phyloP scores from a whole-genome alignment of 1,140 invertebrate species.

The Diachasma alloeum region DNA sequence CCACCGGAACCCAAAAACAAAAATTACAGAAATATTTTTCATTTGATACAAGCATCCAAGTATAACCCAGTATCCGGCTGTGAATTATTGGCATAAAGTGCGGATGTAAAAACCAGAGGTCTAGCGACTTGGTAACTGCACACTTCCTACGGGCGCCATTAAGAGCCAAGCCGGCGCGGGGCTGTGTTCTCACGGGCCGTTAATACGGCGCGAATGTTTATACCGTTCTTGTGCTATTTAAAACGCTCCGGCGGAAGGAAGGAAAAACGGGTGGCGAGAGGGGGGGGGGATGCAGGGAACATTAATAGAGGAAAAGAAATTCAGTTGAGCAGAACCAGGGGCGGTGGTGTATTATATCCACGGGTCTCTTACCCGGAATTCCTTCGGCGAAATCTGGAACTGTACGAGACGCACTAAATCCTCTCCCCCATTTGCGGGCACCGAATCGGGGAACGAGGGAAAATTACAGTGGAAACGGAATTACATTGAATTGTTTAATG shows the following conservation, averaged over 20 bases:
- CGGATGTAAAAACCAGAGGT: constrained; percentile 17
- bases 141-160: constrained; percentile 38
- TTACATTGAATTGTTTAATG: background rate
- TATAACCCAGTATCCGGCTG: background rate
- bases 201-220: constrained; percentile 43
- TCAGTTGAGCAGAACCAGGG: constrained; percentile 4
- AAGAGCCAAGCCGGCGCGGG: constrained; percentile 3
- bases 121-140: constrained; percentile 37
- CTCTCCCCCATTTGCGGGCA: background rate
- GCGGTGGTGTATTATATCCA: background rate
- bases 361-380: background rate
- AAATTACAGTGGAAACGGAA: background rate
- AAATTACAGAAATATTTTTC: background rate
- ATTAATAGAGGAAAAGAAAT: background rate
- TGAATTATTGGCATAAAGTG: background rate
- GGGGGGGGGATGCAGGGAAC: background rate
- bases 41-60: background rate
- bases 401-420: constrained; percentile 13
- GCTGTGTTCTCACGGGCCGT: constrained; percentile 49
- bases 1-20: background rate
- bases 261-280: background rate
- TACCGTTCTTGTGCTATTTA: constrained; percentile 34
- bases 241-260: constrained; percentile 25
- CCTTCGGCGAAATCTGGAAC: background rate
- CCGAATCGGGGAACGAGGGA: background rate